A percentile compares a stretch with the other conserved stretches of the same genome.
Evolutionary conservation across 2,797 vertebrate genomes (phyloP).

Genomic region (Brachymystax lenok): DNA sequence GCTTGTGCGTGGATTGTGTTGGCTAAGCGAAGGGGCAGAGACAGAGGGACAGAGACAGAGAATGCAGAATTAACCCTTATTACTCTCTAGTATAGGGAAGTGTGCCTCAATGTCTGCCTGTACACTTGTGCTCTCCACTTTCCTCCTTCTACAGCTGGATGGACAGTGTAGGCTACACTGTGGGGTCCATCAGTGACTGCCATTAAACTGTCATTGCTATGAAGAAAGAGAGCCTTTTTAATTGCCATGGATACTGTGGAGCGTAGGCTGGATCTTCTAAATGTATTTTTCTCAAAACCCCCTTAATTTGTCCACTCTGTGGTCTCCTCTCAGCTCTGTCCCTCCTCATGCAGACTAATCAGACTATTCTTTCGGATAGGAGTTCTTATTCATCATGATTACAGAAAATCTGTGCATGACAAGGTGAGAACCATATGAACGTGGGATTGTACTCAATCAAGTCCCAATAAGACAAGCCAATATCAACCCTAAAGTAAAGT

Average conservation of each 20-base stretch:
- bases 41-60: not conserved
- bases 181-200: not conserved
- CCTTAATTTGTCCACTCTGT: not conserved
- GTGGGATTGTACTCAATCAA: not conserved
- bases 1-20: not conserved
- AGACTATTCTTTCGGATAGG: not conserved
- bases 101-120: not conserved
- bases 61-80: not conserved
- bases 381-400: not conserved
- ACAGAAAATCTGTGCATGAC: not conserved
- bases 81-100: not conserved
- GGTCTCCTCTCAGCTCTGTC: not conserved
- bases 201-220: not conserved
- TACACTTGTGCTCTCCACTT: not conserved
- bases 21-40: not conserved
- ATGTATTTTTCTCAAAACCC: not conserved
- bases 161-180: not conserved
- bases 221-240: not conserved
- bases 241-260: not conserved
- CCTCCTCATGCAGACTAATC: not conserved
- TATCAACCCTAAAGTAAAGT: slow-evolving; percentile 1
- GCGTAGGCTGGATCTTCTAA: not conserved
- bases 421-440: not conserved
- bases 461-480: not conserved
- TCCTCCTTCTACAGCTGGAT: not conserved